A percentile compares a stretch with the other conserved stretches of the same genome.
These are phyloP conservation scores for Mastomys coucha DNA, from an alignment of 2,113 vertebrate species.

Conservation along the genomic window DNA sequence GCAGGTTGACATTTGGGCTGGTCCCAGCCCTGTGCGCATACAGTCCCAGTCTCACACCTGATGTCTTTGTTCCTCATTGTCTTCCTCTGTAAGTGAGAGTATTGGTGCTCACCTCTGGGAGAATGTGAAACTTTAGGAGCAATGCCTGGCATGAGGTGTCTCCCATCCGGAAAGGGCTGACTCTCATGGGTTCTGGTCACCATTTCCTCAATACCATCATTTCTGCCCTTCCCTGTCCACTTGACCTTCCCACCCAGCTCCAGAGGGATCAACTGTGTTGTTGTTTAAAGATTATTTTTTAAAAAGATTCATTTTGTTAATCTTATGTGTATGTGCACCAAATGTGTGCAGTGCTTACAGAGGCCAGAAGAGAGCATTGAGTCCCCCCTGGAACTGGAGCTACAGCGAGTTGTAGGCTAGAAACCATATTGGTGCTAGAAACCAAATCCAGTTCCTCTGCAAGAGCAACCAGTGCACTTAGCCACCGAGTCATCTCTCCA, in stretches of 20 bases:
- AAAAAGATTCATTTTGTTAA: background rate
- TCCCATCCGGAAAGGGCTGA: background rate
- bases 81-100: background rate
- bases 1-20: background rate
- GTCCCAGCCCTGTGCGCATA: too few relatives aligned
- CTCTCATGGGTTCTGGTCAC: background rate
- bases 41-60: background rate
- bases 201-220: background rate
- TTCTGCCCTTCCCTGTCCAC: background rate
- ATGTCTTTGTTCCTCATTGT: too few relatives aligned
- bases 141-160: accelerated
- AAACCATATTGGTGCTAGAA: background rate
- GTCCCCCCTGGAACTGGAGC: background rate
- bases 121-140: background rate
- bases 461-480: background rate
- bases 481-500: background rate
- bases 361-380: background rate
- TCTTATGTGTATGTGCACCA: background rate
- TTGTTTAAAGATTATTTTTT: background rate
- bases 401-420: background rate
- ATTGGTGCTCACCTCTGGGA: background rate
- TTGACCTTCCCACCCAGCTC: background rate
- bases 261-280: background rate
- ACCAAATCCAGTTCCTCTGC: background rate
- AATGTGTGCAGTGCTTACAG: background rate